These are phyloP conservation scores for Melanotaenia maccullochi DNA, from an alignment of 2,797 vertebrate species.

Conservation along the genomic window DNA sequence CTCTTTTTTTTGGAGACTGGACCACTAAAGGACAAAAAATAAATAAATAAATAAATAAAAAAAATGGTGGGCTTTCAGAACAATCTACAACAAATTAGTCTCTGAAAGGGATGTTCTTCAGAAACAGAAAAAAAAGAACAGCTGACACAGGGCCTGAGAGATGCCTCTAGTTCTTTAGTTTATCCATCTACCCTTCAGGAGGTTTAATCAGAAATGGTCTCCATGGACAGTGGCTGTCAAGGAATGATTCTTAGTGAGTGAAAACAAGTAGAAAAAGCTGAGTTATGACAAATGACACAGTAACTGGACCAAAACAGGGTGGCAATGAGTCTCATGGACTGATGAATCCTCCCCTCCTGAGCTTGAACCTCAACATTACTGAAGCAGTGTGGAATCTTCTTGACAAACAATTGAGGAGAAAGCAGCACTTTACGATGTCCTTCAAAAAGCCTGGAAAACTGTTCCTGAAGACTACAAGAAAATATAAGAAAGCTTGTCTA, in stretches of 20 bases:
- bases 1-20: neutral
- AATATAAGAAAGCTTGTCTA: too few species aligned
- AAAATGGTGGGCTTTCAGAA: neutral
- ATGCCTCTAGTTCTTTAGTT: neutral
- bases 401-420: neutral
- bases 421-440: neutral
- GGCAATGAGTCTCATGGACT: neutral
- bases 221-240: neutral
- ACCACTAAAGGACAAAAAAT: neutral
- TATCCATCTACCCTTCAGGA: neutral
- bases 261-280: neutral
- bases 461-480: too few species aligned
- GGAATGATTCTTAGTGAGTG: neutral
- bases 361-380: too few species aligned
- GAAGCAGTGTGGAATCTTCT: neutral
- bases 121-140: too few species aligned
- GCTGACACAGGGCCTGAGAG: neutral
- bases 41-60: too few species aligned
- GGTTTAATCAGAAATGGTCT: neutral
- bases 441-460: too few species aligned
- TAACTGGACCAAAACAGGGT: neutral
- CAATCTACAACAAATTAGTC: neutral
- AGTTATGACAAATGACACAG: conserved; percentile 1
- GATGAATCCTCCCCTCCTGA: neutral
- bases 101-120: neutral